Conservation (phyloP, 2,888 invertebrate genomes). For the Tiphia femorata region DNA sequence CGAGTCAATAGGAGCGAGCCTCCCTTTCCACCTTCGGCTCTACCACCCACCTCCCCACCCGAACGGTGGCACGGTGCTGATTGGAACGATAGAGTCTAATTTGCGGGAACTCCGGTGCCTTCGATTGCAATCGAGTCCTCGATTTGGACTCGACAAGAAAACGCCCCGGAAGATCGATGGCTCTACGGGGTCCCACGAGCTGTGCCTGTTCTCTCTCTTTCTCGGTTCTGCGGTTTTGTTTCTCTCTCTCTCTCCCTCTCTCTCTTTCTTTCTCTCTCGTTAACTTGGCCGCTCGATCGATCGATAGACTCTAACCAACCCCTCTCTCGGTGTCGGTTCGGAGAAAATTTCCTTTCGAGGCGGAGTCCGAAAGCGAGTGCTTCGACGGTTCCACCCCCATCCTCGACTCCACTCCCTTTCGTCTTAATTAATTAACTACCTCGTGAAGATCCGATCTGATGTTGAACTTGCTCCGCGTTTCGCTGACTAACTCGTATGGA, state of each 20-base stretch:
- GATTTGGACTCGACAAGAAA: neutral
- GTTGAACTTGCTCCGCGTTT: too few species aligned
- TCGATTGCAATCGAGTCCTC: conserved; percentile 6
- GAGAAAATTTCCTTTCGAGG: too few species aligned
- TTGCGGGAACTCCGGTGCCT: neutral
- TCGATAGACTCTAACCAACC: too few species aligned
- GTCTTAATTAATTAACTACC: too few species aligned
- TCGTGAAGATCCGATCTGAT: too few species aligned
- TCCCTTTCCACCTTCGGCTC: neutral
- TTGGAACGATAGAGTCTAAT: conserved; percentile 9
- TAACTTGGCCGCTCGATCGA: too few species aligned
- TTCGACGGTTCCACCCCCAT: too few species aligned
- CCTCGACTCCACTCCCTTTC: too few species aligned
- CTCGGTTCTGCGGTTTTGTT: neutral
- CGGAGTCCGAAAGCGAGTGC: too few species aligned
- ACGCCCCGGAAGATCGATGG: neutral
- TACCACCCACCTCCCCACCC: neutral
- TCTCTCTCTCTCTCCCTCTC: neutral
- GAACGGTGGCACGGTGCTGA: neutral
- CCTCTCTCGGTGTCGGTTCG: too few species aligned
- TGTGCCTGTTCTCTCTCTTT: neutral
- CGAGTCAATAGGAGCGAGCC: neutral
- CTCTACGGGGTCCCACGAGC: neutral
- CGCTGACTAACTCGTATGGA: too few species aligned
- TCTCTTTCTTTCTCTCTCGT: too few species aligned